Evolutionary conservation across 2,113 vertebrate species (phyloP), one percentile per base, ranked within the genome.

Genomic region (Dipodomys merriami): DNA sequence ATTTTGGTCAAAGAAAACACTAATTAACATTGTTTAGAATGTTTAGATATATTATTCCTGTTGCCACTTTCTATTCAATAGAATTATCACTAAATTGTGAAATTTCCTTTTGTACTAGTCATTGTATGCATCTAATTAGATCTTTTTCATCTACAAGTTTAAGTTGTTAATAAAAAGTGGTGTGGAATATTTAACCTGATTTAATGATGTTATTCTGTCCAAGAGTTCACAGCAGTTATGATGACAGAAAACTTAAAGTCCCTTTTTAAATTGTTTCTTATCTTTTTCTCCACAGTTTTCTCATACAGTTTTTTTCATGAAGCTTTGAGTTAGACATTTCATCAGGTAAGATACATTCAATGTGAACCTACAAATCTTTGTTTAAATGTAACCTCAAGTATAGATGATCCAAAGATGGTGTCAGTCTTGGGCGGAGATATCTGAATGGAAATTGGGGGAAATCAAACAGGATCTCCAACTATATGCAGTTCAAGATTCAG

Each of bases 221-320:
- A 73, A 94, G 57, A 89, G 62, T 91, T 88, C 88, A 67, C 77
- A 39, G 60, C 90, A 93, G 78, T 35, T 80, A n/a, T 79, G 65
- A 74, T 44, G 33, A 78, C 73, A 83, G 73, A 30, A 85, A 69
- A 71, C 92, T 65, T 67, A n/a, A 65, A 60, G 83, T 91, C 73
- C 68, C 11, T 82, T 73, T 93, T 49, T 78, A 94, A 57, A 95
- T 80, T 86, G 57, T 72, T 33, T 74, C 27, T 93, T 91, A 33
- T 87, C 33, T 74, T 94, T 96, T 64, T 92, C 91, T 95, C 90
- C 89, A 94, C 81, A 94, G 86, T 5, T 20, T 84, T 93, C 35
- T 25, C 23, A 86, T 39, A 44, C 20, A 69, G 29, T 64, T 81
- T 74, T 80, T 73, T 73, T 89, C 67, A 39, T 33, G 78, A 91